These are phyloP conservation scores for Ctenoplectra terminalis DNA, from an alignment of 1,140 invertebrate species.

Conservation along the genomic window DNA sequence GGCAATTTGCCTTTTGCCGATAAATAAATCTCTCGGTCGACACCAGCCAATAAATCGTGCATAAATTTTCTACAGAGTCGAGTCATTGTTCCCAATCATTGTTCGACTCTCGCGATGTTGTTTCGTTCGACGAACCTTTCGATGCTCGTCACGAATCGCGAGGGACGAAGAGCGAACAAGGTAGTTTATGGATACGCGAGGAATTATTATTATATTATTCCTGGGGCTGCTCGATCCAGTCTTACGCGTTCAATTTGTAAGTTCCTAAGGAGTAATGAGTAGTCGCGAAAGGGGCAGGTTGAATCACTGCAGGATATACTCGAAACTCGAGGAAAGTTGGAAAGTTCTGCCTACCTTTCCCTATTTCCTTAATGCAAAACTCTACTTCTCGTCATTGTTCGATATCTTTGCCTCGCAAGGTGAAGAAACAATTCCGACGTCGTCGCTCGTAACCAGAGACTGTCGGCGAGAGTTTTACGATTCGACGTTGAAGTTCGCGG, in stretches of 20 bases:
- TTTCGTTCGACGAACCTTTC: not conserved
- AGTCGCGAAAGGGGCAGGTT: conserved; percentile 45
- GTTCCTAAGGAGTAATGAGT: conserved; percentile 60
- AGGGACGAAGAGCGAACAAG: not conserved
- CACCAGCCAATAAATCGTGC: conserved; percentile 9
- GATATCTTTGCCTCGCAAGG: conserved; percentile 58
- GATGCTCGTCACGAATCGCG: not conserved
- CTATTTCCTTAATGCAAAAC: conserved; percentile 61
- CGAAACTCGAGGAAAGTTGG: conserved; percentile 55
- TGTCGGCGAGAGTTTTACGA: conserved; percentile 23
- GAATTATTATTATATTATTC: conserved; percentile 20
- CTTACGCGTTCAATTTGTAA: conserved; percentile 64
- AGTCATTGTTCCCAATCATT: not conserved
- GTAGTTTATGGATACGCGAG: not conserved
- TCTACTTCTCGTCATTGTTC: conserved; percentile 54
- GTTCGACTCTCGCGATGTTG: no score
- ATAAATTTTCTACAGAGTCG: conserved; percentile 14
- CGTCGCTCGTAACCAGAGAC: conserved; percentile 49
- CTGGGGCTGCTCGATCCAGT: conserved; percentile 4
- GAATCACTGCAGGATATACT: conserved; percentile 52
- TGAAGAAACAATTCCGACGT: conserved; percentile 46
- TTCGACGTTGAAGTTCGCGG: conserved; percentile 36
- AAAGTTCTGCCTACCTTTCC: conserved; percentile 50
- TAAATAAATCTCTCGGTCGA: not conserved
- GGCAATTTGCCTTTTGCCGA: conserved; percentile 18